Evolutionary conservation across 1,140 invertebrate genomes (phyloP), one percentile per base, ranked within the genome.

Genomic region (Phymastichus coffea): DNA sequence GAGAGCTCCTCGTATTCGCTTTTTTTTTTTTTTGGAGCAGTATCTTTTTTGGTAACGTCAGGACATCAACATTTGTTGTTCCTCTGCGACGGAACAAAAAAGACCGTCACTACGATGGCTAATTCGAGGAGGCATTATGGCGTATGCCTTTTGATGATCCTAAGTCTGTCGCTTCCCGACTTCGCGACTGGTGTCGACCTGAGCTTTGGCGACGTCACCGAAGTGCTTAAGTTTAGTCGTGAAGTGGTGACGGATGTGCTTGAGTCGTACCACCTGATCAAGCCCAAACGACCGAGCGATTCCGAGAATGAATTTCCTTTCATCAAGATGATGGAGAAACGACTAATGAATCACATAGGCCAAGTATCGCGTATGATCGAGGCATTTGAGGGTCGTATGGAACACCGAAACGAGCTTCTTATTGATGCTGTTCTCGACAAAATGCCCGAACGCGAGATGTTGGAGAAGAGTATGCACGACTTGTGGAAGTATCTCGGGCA

Each of bases 251-350:
- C 81, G 4, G 80, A 84, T 1, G 70, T 85, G 9, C 66, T 86
- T 0, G 84, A 85, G 54, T 83, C 84, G 2, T 87, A 85, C 85
- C 81, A 87, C 37, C 65, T 86, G 17, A 77, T 88, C 78, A 47
- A 44, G 10, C 43, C 64, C 0, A 63, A 38, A 20, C n/a, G 10
- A 14, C 43, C 15, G 0, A 19, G 77, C 3, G 75, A 81, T 61
- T 79, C 81, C 9, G 71, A 81, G 2, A 71, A 74, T 4, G 78
- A 84, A 15, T 74, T 85, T 49, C 84, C 87, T 1, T 67, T 87
- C 19, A 67, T 85, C 22, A 79, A 80, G 23, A 72, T 77, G 49
- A 80, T 82, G 63, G 85, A 87, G 55, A 77, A 79, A 35, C 75
- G 81, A 53, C 66, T 88, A 2, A 67, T 84, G 46, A 70, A 74